Conservation (phyloP, 2,113 vertebrate genomes). For the Thunnus thynnus region DNA sequence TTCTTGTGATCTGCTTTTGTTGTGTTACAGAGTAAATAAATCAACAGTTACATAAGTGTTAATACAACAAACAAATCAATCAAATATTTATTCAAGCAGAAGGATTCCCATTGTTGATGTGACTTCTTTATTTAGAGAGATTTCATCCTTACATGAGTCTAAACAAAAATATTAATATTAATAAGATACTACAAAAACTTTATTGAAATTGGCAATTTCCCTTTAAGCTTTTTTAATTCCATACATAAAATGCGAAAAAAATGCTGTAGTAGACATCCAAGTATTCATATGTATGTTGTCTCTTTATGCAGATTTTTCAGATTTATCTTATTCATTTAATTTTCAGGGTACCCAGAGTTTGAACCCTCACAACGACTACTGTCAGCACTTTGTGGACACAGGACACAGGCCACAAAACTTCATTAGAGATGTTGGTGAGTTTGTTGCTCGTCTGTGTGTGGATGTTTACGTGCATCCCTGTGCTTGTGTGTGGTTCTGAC, state of each 20-base stretch:
- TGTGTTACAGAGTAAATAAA: too few relatives aligned
- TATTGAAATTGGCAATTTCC: too few relatives aligned
- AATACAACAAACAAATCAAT: too few relatives aligned
- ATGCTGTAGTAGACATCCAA: neutral
- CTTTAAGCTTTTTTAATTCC: too few relatives aligned
- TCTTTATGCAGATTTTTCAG: neutral
- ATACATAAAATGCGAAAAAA: neutral
- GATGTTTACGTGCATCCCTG: neutral
- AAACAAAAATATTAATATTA: too few relatives aligned
- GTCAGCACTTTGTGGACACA: constrained; percentile 99
- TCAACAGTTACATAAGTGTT: too few relatives aligned
- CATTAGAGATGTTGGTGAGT: constrained; percentile 97
- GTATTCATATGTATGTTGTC: neutral
- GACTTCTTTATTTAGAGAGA: too few relatives aligned
- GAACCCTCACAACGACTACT: constrained; percentile 99
- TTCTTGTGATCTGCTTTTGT: too few relatives aligned
- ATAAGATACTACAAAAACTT: too few relatives aligned
- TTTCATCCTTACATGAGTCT: too few relatives aligned
- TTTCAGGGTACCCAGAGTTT: constrained; percentile 96
- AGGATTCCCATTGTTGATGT: too few relatives aligned
- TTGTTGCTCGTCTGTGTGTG: neutral
- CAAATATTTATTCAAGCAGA: too few relatives aligned
- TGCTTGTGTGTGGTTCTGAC: neutral
- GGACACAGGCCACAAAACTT: constrained; percentile 98
- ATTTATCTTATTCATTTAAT: neutral